Percentiles rank a stretch among this genome's conserved stretches.
Conservation (phyloP, 2,888 invertebrate species). For the Myopa tessellatipennis region DNA sequence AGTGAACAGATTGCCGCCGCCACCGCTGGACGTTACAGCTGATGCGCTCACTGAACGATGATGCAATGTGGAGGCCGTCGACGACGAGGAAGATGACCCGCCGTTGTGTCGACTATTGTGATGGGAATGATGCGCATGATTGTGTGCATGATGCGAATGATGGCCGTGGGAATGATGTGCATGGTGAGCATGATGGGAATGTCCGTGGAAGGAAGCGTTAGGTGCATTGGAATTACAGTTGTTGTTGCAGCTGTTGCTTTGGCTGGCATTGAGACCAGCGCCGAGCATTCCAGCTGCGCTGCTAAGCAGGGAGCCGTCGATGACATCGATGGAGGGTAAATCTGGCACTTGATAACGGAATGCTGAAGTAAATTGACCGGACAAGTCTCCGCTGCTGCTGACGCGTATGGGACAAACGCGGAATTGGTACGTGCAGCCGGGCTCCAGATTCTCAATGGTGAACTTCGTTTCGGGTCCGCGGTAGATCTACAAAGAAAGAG, state of each 20-base stretch:
- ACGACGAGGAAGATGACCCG: slow-evolving; percentile 43
- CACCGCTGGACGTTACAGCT: slow-evolving; percentile 56
- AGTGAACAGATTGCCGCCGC: slow-evolving; percentile 46
- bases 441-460: slow-evolving; percentile 77
- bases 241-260: slow-evolving; percentile 45
- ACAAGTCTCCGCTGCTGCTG: slow-evolving; percentile 70
- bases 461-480: slow-evolving; percentile 74
- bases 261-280: slow-evolving; percentile 45
- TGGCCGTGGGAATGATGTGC: slow-evolving; percentile 48
- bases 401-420: slow-evolving; percentile 83
- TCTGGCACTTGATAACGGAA: slow-evolving; percentile 69
- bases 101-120: slow-evolving; percentile 60
- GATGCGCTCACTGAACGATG: slow-evolving; percentile 65
- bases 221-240: slow-evolving; percentile 41
- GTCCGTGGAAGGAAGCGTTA: slow-evolving; percentile 51
- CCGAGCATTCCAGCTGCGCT: slow-evolving; percentile 50
- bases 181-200: slow-evolving; percentile 53
- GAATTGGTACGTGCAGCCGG: slow-evolving; percentile 80
- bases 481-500: slow-evolving; percentile 72
- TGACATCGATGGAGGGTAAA: slow-evolving; percentile 53
- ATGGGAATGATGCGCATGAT: slow-evolving; percentile 54
- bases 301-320: slow-evolving; percentile 55
- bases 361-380: slow-evolving; percentile 78
- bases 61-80: slow-evolving; percentile 51
- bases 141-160: slow-evolving; percentile 50